phyloP scores from a whole-genome alignment of 1,140 invertebrate genomes.

The Episyrphus balteatus region DNA sequence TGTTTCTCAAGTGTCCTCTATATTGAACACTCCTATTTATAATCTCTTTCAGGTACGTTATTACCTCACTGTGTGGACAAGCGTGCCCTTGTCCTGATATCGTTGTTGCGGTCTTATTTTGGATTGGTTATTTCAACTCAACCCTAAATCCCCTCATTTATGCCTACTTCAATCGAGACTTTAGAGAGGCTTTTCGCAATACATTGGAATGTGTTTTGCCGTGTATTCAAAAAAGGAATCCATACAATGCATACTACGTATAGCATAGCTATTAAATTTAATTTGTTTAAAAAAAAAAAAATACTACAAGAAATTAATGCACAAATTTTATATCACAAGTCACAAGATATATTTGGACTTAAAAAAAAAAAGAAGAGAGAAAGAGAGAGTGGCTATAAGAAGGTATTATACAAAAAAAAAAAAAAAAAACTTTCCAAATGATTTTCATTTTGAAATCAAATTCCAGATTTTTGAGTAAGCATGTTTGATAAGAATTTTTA shows the following conservation, averaged over 20 bases:
- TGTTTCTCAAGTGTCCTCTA: not conserved
- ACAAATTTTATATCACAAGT: no score
- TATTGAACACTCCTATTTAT: not conserved
- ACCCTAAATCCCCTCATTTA: slow-evolving; percentile 94
- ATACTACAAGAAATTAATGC: no score
- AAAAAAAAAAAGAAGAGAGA: no score
- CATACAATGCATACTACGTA: slow-evolving; percentile 43
- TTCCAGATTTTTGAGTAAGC: no score
- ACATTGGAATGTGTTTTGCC: slow-evolving; percentile 75
- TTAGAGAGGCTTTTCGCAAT: slow-evolving; percentile 91
- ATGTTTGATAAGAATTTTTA: no score
- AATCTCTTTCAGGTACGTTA: slow-evolving; percentile 62
- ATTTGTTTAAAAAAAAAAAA: no score
- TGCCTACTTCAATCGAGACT: slow-evolving; percentile 97
- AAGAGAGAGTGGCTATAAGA: no score
- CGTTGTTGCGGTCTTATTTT: slow-evolving; percentile 70
- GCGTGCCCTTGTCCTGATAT: slow-evolving; percentile 69
- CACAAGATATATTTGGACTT: no score
- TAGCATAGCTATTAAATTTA: slow-evolving; percentile 14
- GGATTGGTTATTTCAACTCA: slow-evolving; percentile 91
- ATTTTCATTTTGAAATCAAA: no score
- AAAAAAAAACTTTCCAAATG: no score
- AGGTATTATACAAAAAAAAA: no score
- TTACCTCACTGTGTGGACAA: slow-evolving; percentile 69
- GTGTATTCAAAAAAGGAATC: slow-evolving; percentile 43